These are phyloP conservation scores for Acanthis flammea DNA, from an alignment of 2,797 vertebrate genomes.

Conservation along the genomic window DNA sequence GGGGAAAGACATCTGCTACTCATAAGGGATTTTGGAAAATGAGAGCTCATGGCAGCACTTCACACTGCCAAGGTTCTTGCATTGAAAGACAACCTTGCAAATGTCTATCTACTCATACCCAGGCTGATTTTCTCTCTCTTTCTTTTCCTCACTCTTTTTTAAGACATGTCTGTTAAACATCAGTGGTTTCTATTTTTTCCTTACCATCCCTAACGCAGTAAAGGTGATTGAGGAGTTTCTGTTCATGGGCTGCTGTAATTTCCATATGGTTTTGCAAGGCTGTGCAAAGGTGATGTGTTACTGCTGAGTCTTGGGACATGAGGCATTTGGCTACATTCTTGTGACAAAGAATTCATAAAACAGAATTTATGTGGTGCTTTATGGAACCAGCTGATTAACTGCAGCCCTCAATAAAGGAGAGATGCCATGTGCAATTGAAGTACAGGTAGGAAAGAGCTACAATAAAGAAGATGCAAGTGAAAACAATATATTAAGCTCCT, in stretches of 20 bases:
- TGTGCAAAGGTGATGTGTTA: neutral
- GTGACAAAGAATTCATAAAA: constrained; percentile 33
- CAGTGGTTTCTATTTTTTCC: neutral
- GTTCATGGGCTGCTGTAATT: neutral
- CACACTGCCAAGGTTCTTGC: neutral
- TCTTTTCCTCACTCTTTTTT: neutral
- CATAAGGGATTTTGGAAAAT: neutral
- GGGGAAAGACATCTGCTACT: neutral
- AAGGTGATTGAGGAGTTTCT: neutral
- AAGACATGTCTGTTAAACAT: neutral
- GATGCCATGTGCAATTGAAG: neutral
- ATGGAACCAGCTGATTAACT: constrained; percentile 43
- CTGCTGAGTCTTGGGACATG: neutral
- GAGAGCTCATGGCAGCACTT: neutral
- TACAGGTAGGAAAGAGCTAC: neutral
- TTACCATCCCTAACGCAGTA: neutral
- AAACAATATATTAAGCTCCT: constrained; percentile 34
- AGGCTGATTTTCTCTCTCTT: neutral
- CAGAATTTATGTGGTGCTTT: constrained; percentile 7
- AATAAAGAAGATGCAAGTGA: constrained; percentile 28
- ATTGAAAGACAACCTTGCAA: neutral
- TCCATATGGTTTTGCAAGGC: neutral
- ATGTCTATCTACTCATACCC: neutral
- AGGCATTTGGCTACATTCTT: neutral
- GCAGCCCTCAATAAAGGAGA: constrained; percentile 4